Evolutionary conservation across 2,888 invertebrate genomes (phyloP).

Genomic region (Tenthredo notha): DNA sequence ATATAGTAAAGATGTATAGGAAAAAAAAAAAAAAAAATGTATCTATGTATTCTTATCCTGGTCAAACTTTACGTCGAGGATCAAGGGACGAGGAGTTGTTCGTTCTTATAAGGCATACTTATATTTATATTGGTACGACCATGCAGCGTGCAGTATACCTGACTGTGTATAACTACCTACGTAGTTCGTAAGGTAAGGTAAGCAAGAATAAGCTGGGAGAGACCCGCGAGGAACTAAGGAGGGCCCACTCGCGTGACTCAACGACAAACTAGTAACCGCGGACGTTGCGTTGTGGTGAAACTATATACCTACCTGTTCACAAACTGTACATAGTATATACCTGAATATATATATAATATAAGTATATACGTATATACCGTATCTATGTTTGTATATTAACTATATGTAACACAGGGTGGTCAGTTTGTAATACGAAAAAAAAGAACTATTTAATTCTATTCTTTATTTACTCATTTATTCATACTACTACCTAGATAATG

Average conservation of each 20-base stretch:
- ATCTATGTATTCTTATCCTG: neutral
- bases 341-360: neutral
- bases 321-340: neutral
- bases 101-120: neutral
- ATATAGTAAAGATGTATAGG: neutral
- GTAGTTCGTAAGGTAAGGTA: neutral
- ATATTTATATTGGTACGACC: neutral
- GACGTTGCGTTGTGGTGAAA: conserved; percentile 28
- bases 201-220: neutral
- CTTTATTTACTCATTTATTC: too few relatives aligned
- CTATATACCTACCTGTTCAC: conserved; percentile 24
- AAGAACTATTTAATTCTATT: too few relatives aligned
- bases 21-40: neutral
- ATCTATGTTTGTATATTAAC: neutral
- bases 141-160: neutral
- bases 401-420: neutral
- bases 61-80: neutral
- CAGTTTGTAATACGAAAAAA: neutral
- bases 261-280: conserved; percentile 48
- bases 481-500: too few relatives aligned
- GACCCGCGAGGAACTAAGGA: conserved; percentile 56
- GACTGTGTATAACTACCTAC: neutral
- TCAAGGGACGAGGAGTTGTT: neutral
- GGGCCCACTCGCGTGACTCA: conserved; percentile 60
- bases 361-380: neutral